Percentiles rank a stretch among this genome's conserved stretches.
phyloP scores from a whole-genome alignment of 2,888 invertebrate genomes.

The Pseudococcus jackbeardsleyi region DNA sequence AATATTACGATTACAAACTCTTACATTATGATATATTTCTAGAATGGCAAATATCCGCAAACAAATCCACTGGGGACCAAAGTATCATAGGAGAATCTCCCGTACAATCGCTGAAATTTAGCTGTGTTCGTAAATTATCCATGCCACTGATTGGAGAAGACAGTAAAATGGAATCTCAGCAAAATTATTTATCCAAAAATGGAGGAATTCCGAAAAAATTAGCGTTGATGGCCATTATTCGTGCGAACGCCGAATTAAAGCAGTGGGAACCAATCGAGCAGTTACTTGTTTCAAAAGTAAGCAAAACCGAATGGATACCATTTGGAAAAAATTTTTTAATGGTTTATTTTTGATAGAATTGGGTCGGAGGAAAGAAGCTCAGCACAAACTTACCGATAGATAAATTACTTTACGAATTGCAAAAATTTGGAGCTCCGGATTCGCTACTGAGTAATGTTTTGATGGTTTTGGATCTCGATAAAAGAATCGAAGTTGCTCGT shows the following conservation, averaged over 20 bases:
- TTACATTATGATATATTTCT: background rate
- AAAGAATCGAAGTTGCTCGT: slow-evolving; percentile 75
- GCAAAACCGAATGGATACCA: background rate
- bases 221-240: slow-evolving; percentile 9
- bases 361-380: slow-evolving; percentile 72
- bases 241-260: slow-evolving; percentile 57
- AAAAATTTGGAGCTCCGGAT: slow-evolving; percentile 70
- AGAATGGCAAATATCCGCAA: slow-evolving; percentile 62
- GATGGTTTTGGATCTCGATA: slow-evolving; percentile 74
- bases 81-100: slow-evolving; percentile 58
- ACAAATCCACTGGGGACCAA: slow-evolving; percentile 55
- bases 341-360: slow-evolving; percentile 69
- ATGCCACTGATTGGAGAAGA: background rate
- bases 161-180: slow-evolving; percentile 45
- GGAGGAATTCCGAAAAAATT: slow-evolving; percentile 53
- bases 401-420: slow-evolving; percentile 71
- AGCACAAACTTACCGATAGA: slow-evolving; percentile 71
- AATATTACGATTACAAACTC: background rate
- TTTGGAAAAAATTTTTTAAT: no score
- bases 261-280: slow-evolving; percentile 50
- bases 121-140: slow-evolving; percentile 53
- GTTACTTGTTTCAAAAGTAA: slow-evolving; percentile 58
- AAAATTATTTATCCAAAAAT: slow-evolving; percentile 36
- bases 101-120: slow-evolving; percentile 42
- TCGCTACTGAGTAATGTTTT: slow-evolving; percentile 74